Conservation (phyloP, 2,888 invertebrate genomes). For the Epinotia nisella region DNA sequence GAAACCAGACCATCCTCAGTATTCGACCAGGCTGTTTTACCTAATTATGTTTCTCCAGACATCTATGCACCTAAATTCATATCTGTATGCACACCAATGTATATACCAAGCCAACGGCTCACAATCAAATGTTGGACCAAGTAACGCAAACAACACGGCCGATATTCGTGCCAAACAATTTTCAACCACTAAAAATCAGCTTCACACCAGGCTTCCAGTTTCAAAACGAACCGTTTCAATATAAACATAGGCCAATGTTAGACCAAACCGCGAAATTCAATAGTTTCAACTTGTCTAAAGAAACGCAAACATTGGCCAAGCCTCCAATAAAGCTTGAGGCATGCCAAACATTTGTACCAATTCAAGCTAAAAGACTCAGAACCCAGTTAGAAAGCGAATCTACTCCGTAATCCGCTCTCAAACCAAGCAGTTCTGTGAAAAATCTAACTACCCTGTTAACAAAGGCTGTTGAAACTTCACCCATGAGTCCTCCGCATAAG, state of each 20-base stretch:
- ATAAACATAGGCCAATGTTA: conserved; percentile 10
- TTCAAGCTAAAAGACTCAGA: conserved; percentile 24
- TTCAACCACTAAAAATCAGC: conserved; percentile 45
- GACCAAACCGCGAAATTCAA: conserved; percentile 2
- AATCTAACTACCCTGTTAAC: background rate
- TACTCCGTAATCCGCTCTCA: conserved; percentile 13
- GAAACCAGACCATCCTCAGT: conserved; percentile 39
- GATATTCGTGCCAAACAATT: conserved; percentile 45
- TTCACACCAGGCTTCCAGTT: background rate
- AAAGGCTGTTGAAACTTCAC: background rate
- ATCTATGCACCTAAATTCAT: conserved; percentile 49
- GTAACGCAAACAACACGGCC: conserved; percentile 36
- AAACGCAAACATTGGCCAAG: conserved; percentile 26
- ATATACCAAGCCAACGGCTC: background rate
- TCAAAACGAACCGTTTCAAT: background rate
- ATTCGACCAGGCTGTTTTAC: conserved; percentile 56
- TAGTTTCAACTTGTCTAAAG: background rate
- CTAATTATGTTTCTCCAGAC: conserved; percentile 49
- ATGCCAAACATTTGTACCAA: conserved; percentile 24
- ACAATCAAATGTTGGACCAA: conserved; percentile 7
- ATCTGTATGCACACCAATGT: conserved; percentile 50
- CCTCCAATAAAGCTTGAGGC: conserved; percentile 42
- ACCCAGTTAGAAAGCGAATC: conserved; percentile 38
- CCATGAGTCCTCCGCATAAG: background rate
- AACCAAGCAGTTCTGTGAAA: conserved; percentile 17